A percentile compares a stretch with the other conserved stretches of the same genome.
Conservation (phyloP, 2,888 invertebrate genomes). For the Ceriagrion tenellum region DNA sequence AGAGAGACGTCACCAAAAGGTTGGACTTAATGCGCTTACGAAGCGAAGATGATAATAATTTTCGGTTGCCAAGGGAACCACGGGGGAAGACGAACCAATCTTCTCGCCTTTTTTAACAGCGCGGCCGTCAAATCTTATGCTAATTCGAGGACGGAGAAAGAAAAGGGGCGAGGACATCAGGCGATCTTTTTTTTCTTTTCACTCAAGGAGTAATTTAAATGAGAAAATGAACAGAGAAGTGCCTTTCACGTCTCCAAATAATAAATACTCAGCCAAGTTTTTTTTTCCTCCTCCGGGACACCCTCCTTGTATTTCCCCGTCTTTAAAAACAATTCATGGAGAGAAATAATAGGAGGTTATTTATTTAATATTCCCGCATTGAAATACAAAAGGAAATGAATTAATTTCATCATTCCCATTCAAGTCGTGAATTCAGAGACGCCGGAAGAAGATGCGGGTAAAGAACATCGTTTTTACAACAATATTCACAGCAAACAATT, state of each 20-base stretch:
- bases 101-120: background rate
- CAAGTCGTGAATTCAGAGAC: background rate
- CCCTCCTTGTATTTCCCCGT: background rate
- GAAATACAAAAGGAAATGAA: background rate
- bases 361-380: background rate
- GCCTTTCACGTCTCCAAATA: background rate
- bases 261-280: background rate
- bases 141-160: background rate
- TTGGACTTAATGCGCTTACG: background rate
- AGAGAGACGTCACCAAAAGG: conserved; percentile 16
- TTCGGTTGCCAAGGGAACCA: too few species aligned
- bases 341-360: background rate
- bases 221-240: background rate
- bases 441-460: background rate
- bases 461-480: background rate
- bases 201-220: conserved; percentile 7
- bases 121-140: conserved; percentile 2
- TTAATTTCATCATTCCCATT: background rate
- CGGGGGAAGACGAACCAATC: background rate
- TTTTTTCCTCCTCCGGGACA: background rate
- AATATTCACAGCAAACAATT: too few species aligned
- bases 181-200: background rate
- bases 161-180: background rate
- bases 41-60: background rate
- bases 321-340: background rate